These are phyloP conservation scores for Luffia ferchaultella DNA, from an alignment of 2,888 invertebrate species.

Conservation along the genomic window DNA sequence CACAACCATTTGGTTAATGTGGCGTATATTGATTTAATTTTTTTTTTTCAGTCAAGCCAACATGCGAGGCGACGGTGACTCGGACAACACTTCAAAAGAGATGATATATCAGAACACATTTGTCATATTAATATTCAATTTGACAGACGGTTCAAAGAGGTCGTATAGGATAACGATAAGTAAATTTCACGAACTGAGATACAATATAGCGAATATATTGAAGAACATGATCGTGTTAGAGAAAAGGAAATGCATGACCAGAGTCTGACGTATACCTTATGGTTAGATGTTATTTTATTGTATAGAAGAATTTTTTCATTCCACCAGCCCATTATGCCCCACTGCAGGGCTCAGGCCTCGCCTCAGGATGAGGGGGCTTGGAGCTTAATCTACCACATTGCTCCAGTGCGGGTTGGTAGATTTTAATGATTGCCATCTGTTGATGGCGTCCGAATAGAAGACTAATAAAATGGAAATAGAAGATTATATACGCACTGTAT, in stretches of 20 bases:
- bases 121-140: constrained; percentile 29
- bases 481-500: too few species aligned
- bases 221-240: constrained; percentile 47
- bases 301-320: too few species aligned
- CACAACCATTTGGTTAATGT: background rate
- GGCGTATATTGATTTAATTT: constrained; percentile 1
- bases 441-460: too few species aligned
- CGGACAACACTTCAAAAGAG: constrained; percentile 23
- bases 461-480: too few species aligned
- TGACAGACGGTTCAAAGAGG: constrained; percentile 30
- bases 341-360: too few species aligned
- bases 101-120: constrained; percentile 29
- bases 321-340: too few species aligned
- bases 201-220: constrained; percentile 35
- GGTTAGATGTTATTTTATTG: background rate
- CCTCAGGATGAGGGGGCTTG: too few species aligned
- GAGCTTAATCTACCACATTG: too few species aligned
- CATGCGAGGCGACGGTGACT: constrained; percentile 23
- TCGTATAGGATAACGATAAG: constrained; percentile 32
- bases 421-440: too few species aligned
- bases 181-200: constrained; percentile 47
- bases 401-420: too few species aligned
- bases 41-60: constrained; percentile 36
- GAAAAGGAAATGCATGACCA: constrained; percentile 41
- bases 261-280: background rate